Evolutionary conservation across 2,113 vertebrate genomes (phyloP), one percentile per base, ranked within the genome.

Genomic region (Catharus minimus): DNA sequence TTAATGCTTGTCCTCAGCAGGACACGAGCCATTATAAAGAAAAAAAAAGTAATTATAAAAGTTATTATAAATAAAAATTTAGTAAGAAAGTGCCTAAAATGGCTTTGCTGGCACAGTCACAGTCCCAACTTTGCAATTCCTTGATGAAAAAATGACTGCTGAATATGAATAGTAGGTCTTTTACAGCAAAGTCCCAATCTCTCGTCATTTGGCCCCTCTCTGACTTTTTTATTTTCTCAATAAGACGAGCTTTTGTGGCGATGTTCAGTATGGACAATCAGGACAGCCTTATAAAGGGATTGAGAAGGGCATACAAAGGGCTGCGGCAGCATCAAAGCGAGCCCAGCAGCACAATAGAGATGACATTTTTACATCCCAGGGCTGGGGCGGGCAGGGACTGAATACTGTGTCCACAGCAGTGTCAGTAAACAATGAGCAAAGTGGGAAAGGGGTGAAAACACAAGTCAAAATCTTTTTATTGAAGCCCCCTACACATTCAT

Each of bases 351-450:
- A 98, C 97, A 98, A 97, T 97, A 97, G 97, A 96, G 91, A 96
- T 98, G 98, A 98, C 98, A 98, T 98, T 98, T 98, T 97, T 97
- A 97, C 97, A 97, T 98, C 98, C 97, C 97, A 53, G 96, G 97
- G 96, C 94, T 89, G 95, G 97, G 96, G 95, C 95, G 95, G 90
- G 96, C 95, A 83, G 94, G 85, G 96, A 86, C 92, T 96, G 93
- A 97, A 96, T 95, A 86, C 95, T 96, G 81, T 96, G 96, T 96
- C 96, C 97, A 94, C 84, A 94, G 94, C 74, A 33, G 84, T 90
- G 94, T 95, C 86, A 93, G 95, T 95, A 95, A 94, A 96, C 97
- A 98, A 97, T 96, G 97, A 96, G 95, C 95, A 96, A 96, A 97
- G 95, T 97, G 96, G 95, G 97, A 95, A 96, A 97, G 94, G 97